Evolutionary conservation across 1,140 invertebrate genomes (phyloP).

Genomic region (Microplitis demolitor): DNA sequence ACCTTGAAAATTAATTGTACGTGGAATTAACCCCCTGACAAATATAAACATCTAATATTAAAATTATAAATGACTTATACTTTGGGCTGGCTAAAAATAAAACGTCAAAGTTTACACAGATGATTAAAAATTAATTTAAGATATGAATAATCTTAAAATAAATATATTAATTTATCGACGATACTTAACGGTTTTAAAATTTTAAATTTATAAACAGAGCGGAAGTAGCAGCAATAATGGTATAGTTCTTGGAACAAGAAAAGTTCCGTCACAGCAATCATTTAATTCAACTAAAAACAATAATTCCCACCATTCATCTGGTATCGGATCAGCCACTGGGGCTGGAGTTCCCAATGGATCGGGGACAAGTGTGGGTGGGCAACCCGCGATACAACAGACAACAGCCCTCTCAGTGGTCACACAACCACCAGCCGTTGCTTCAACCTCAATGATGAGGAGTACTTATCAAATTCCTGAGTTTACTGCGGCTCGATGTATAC

Average conservation of each 20-base stretch:
- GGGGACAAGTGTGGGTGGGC: neutral
- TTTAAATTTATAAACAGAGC: constrained; percentile 36
- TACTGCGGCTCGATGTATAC: constrained; percentile 42
- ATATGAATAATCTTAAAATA: neutral
- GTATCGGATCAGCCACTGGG: neutral
- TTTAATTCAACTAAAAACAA: constrained; percentile 56
- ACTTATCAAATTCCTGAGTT: constrained; percentile 45
- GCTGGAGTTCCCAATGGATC: constrained; percentile 35
- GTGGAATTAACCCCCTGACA: neutral
- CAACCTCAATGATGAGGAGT: constrained; percentile 35
- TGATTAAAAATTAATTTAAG: neutral
- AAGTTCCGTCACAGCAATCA: constrained; percentile 50
- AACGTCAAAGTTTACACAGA: neutral
- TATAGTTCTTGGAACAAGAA: constrained; percentile 39
- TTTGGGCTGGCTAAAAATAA: no score
- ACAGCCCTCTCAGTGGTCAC: no score
- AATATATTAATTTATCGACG: neutral
- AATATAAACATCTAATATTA: no score
- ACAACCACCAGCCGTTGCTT: neutral
- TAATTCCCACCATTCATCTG: constrained; percentile 42
- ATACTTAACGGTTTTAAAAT: neutral
- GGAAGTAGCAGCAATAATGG: constrained; percentile 47
- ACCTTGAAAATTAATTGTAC: neutral
- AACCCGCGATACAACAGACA: constrained; percentile 10
- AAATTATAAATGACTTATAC: no score